Evolutionary conservation across 2,113 vertebrate species (phyloP).

Genomic region (Gymnobelideus leadbeateri): DNA sequence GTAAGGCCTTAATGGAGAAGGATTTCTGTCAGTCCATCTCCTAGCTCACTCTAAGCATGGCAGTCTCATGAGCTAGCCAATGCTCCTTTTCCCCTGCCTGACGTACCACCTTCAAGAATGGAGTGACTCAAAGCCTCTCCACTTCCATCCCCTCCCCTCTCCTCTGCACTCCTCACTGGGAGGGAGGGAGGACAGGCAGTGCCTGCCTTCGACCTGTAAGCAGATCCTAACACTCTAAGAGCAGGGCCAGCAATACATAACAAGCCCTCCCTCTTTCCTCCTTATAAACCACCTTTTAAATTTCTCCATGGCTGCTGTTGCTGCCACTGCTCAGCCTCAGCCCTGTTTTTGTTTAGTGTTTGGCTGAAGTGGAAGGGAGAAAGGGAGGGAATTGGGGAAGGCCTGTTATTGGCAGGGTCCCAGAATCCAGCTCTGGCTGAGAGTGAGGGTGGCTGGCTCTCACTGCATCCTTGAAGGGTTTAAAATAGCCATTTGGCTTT

Average conservation of each 20-base stretch:
- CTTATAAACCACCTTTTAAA: slow-evolving; percentile 55
- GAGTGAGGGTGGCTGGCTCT: slow-evolving; percentile 24
- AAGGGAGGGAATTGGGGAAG: slow-evolving; percentile 14
- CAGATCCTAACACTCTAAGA: not conserved
- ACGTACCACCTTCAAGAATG: slow-evolving; percentile 34
- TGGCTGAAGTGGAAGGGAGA: slow-evolving; percentile 33
- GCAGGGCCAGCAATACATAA: slow-evolving; percentile 30
- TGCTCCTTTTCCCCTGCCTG: not conserved
- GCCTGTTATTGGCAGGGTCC: slow-evolving; percentile 14
- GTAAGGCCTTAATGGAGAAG: not conserved
- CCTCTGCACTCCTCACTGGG: not conserved
- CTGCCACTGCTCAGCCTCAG: slow-evolving; percentile 49
- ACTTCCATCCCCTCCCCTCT: slow-evolving; percentile 8
- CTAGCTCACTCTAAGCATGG: not conserved
- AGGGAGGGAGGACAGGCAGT: not conserved
- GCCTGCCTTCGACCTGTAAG: not conserved
- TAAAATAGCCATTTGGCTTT: slow-evolving; percentile 64
- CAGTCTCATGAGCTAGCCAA: slow-evolving; percentile 19
- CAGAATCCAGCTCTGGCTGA: slow-evolving; percentile 46
- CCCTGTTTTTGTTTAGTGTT: slow-evolving; percentile 52
- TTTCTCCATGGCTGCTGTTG: slow-evolving; percentile 52
- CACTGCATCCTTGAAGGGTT: slow-evolving; percentile 14
- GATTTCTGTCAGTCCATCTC: not conserved
- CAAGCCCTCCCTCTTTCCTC: not conserved
- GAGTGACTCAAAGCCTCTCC: slow-evolving; percentile 55